Conservation (phyloP, 2,888 invertebrate species). For the Itoplectis maculator region DNA sequence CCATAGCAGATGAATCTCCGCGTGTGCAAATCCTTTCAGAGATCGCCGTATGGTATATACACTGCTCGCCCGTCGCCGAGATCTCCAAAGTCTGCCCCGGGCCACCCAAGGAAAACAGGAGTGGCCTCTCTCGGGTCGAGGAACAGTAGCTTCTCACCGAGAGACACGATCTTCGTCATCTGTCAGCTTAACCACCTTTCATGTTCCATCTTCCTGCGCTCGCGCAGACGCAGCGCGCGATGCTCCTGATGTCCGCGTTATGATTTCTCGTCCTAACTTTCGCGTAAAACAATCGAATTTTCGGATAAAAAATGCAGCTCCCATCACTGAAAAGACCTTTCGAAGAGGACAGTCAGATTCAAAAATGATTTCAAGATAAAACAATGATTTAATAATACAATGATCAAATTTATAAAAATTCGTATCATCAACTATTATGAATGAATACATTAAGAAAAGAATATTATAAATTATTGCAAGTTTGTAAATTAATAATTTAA, state of each 20-base stretch:
- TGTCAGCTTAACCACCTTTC: constrained; percentile 80
- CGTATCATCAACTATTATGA: no score
- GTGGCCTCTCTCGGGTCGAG: constrained; percentile 65
- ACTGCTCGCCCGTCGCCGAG: constrained; percentile 21
- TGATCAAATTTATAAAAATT: no score
- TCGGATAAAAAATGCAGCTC: constrained; percentile 41
- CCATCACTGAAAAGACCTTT: constrained; percentile 20
- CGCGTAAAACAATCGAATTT: constrained; percentile 45
- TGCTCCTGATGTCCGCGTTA: constrained; percentile 8
- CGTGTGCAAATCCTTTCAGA: constrained; percentile 55
- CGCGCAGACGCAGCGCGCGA: neutral
- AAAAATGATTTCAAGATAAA: constrained; percentile 37
- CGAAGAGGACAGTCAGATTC: constrained; percentile 38
- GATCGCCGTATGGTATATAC: constrained; percentile 28
- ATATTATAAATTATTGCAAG: no score
- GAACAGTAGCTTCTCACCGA: constrained; percentile 76
- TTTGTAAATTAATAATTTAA: neutral
- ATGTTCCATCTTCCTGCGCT: constrained; percentile 78
- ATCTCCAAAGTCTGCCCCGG: constrained; percentile 54
- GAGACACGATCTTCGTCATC: constrained; percentile 77
- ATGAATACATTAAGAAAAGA: no score
- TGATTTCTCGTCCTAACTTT: constrained; percentile 31
- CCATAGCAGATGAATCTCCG: neutral
- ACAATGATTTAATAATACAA: neutral
- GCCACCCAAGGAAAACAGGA: constrained; percentile 76